Percentiles rank a stretch among this genome's conserved stretches.
Conservation (phyloP, 2,113 vertebrate species). For the Scytalopus superciliaris region DNA sequence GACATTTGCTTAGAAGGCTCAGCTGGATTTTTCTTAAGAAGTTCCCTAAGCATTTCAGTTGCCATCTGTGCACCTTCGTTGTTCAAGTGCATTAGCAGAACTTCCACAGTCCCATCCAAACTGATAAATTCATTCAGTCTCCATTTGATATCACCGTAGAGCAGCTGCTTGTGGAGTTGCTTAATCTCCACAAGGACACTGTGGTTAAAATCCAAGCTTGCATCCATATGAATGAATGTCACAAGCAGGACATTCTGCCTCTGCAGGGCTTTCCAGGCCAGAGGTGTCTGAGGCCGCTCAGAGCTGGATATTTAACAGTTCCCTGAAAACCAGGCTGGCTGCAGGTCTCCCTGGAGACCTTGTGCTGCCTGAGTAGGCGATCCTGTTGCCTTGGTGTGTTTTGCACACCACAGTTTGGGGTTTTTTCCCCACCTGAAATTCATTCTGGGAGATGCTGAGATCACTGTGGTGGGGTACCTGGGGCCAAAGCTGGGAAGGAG, state of each 20-base stretch:
- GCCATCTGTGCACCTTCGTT: constrained; percentile 58
- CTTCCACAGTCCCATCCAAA: not conserved
- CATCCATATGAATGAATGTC: not conserved
- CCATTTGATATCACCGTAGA: not conserved
- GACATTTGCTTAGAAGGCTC: constrained; percentile 33
- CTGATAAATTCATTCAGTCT: constrained; percentile 23
- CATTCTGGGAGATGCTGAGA: not conserved
- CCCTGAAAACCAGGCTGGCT: not conserved
- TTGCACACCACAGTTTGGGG: not conserved
- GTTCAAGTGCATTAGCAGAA: constrained; percentile 27
- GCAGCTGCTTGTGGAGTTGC: constrained; percentile 14
- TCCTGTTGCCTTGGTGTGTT: not conserved
- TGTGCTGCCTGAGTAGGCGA: accelerated
- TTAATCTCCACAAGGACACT: constrained; percentile 2
- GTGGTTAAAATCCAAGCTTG: not conserved
- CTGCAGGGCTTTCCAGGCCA: not conserved
- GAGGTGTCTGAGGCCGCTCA: not conserved
- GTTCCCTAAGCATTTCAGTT: constrained; percentile 34
- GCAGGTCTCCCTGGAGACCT: not conserved
- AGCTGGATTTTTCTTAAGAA: constrained; percentile 56
- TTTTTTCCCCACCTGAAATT: not conserved
- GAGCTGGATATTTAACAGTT: not conserved
- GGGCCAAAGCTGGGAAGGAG: not conserved
- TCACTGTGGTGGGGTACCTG: accelerated
- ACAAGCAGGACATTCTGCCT: not conserved